Evolutionary conservation across 2,113 vertebrate species (phyloP).

Genomic region (Dendrocopos noguchii): DNA sequence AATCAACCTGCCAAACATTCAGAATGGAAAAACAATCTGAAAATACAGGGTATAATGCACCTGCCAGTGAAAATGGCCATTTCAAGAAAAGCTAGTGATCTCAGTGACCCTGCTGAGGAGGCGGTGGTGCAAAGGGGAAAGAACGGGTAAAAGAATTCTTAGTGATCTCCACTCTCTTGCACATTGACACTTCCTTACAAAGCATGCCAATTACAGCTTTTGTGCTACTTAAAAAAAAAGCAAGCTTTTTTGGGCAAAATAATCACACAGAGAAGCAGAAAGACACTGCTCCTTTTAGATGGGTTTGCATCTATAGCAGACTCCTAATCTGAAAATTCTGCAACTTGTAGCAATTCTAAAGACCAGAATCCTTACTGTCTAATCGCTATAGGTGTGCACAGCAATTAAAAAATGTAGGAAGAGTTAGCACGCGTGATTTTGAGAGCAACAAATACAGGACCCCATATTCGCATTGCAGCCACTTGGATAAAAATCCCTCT

Average conservation of each 20-base stretch:
- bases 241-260: constrained; percentile 91
- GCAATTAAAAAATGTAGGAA: constrained; percentile 54
- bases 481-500: background rate
- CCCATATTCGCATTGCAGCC: constrained; percentile 8
- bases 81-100: constrained; percentile 99
- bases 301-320: constrained; percentile 74
- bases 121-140: constrained; percentile 86
- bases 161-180: constrained; percentile 95
- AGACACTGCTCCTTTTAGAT: constrained; percentile 83
- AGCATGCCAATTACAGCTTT: constrained; percentile 99
- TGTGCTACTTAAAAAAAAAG: constrained; percentile 96
- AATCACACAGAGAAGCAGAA: constrained; percentile 85
- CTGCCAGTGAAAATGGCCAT: constrained; percentile 99
- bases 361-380: constrained; percentile 73
- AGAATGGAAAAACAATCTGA: constrained; percentile 99
- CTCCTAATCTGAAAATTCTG: constrained; percentile 85
- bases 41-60: constrained; percentile 99
- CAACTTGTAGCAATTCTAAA: constrained; percentile 69
- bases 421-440: constrained; percentile 47
- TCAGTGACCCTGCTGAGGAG: constrained; percentile 97
- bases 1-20: constrained; percentile 99
- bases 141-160: constrained; percentile 98
- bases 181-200: constrained; percentile 98
- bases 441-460: constrained; percentile 28
- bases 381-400: constrained; percentile 70